Conservation (phyloP, 2,113 vertebrate species). For the Pachyramphus minor region DNA sequence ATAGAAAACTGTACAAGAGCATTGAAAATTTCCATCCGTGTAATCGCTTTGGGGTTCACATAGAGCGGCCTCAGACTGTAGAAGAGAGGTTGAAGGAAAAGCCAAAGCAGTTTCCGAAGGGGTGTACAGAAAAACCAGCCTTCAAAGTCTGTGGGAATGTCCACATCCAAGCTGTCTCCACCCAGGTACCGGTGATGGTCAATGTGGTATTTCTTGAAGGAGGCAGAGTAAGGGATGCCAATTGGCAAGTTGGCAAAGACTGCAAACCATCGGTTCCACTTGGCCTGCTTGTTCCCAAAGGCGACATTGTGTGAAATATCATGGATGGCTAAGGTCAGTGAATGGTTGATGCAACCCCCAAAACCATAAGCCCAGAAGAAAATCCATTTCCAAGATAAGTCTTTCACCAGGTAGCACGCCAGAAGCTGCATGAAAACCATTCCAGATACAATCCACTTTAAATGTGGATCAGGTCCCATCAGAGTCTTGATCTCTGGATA, state of each 20-base stretch:
- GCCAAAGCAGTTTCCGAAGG: constrained; percentile 87
- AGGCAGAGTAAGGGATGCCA: constrained; percentile 89
- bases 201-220: constrained; percentile 98
- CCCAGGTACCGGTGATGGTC: constrained; percentile 98
- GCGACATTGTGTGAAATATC: constrained; percentile 97
- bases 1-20: constrained; percentile 77
- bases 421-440: constrained; percentile 88
- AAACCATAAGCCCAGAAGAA: constrained; percentile 94
- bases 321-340: constrained; percentile 92
- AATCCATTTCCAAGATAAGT: constrained; percentile 93
- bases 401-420: constrained; percentile 84
- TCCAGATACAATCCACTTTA: constrained; percentile 91
- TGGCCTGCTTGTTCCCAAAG: constrained; percentile 84
- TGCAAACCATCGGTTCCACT: constrained; percentile 93
- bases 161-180: constrained; percentile 87
- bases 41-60: constrained; percentile 89
- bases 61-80: constrained; percentile 87
- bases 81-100: constrained; percentile 88
- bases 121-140: constrained; percentile 96
- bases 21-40: constrained; percentile 86
- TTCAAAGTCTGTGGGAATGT: constrained; percentile 89
- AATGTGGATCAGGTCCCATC: constrained; percentile 89
- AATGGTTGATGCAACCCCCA: constrained; percentile 95
- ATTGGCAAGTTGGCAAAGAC: constrained; percentile 94
- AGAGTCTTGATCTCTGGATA: constrained; percentile 93